These are phyloP conservation scores for Aegotheles bennettii DNA, from an alignment of 2,113 vertebrate genomes.

Conservation along the genomic window DNA sequence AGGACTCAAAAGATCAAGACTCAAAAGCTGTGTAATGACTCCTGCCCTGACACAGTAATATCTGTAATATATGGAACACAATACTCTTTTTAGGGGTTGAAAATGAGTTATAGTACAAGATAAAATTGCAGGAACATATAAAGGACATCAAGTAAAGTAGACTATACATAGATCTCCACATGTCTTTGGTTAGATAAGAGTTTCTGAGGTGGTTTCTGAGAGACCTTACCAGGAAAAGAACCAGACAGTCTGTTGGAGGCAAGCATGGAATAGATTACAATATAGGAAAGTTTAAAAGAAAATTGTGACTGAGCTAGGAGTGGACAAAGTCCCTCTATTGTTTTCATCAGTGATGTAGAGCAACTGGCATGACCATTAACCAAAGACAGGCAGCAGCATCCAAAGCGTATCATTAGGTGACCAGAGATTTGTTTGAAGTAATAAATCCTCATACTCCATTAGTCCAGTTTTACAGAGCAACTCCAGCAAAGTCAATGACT, in stretches of 20 bases:
- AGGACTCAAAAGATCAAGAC: too few relatives aligned
- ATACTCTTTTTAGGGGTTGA: background rate
- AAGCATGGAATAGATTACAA: background rate
- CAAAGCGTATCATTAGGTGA: background rate
- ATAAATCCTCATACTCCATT: background rate
- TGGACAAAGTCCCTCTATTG: background rate
- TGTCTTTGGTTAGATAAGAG: background rate
- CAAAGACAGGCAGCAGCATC: background rate
- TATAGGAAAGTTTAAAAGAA: background rate
- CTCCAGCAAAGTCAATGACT: background rate
- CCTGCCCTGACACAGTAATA: background rate
- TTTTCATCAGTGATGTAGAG: background rate
- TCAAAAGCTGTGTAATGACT: background rate
- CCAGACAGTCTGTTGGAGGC: background rate
- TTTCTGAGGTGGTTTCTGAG: background rate
- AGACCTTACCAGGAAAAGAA: background rate
- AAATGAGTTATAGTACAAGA: background rate
- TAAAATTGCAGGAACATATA: background rate
- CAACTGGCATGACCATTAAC: background rate
- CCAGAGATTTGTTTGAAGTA: background rate
- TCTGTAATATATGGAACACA: background rate
- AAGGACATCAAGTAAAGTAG: background rate
- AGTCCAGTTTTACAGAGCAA: background rate
- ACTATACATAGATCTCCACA: background rate
- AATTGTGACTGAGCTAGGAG: background rate